Conservation (phyloP, 1,140 invertebrate genomes). For the Chrysomallon squamiferum region DNA sequence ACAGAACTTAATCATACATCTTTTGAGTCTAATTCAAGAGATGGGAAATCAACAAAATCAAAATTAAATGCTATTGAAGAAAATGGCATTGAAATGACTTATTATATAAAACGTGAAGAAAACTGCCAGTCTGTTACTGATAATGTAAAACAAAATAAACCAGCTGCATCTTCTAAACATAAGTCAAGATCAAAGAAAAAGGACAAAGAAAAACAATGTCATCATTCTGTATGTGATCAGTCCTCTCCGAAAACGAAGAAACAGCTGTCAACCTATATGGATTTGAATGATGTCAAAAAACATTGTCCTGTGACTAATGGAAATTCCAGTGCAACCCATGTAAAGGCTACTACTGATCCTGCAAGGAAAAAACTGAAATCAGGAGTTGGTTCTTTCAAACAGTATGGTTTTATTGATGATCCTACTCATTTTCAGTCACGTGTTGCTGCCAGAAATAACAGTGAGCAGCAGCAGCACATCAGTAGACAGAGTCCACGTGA, state of each 20-base stretch:
- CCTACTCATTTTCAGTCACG: neutral
- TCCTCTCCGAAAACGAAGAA: neutral
- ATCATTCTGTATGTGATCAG: neutral
- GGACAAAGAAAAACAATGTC: slow-evolving; percentile 1
- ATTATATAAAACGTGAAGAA: no score
- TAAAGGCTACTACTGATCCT: neutral
- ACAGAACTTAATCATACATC: no score
- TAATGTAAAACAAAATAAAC: neutral
- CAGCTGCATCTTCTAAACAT: neutral
- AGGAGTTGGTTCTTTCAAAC: neutral
- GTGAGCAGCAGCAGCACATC: no score
- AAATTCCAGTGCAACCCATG: neutral
- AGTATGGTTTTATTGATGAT: slow-evolving; percentile 5
- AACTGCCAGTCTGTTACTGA: neutral
- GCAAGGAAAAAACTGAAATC: neutral
- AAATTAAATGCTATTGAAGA: slow-evolving; percentile 2
- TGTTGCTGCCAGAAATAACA: no score
- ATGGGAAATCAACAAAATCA: neutral
- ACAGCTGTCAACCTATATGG: neutral
- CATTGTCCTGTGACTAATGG: neutral
- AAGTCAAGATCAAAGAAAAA: neutral
- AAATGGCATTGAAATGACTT: neutral
- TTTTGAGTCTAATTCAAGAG: neutral
- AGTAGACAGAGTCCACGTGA: no score
- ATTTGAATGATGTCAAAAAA: neutral